Evolutionary conservation across 2,113 vertebrate genomes (phyloP).

Genomic region (Sinocyclocheilus anophthalmus): DNA sequence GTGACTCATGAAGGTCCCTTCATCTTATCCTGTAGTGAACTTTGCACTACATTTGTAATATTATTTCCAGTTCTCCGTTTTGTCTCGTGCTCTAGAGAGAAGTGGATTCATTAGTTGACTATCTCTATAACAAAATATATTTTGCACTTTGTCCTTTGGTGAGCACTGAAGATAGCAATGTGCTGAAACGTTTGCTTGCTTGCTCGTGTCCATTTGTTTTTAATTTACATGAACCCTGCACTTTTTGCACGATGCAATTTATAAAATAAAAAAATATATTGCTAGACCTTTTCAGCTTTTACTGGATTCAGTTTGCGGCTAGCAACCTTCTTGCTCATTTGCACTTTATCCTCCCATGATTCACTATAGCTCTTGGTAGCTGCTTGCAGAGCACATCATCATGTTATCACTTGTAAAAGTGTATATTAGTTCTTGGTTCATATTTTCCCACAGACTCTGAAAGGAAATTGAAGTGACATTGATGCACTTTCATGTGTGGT

Average conservation of each 20-base stretch:
- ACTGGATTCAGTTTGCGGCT: too few relatives aligned
- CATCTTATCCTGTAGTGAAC: neutral
- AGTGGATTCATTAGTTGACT: neutral
- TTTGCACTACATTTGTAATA: constrained; percentile 19
- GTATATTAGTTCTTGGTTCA: neutral
- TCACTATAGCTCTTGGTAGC: neutral
- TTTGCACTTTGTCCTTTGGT: neutral
- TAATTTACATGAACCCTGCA: too few relatives aligned
- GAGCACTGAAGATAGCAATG: too few relatives aligned
- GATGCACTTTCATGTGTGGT: neutral
- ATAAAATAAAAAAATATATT: too few relatives aligned
- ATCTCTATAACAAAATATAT: neutral
- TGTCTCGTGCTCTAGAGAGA: neutral
- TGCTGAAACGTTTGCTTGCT: too few relatives aligned
- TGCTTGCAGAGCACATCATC: constrained; percentile 18
- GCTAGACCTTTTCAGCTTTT: too few relatives aligned
- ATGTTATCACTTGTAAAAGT: constrained; percentile 31
- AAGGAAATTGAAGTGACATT: neutral
- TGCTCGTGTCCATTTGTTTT: too few relatives aligned
- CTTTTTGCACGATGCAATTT: too few relatives aligned
- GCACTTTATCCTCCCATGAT: neutral
- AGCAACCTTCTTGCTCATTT: neutral
- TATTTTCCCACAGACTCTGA: constrained; percentile 2
- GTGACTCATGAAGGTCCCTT: neutral
- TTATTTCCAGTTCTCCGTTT: constrained; percentile 32